Evolutionary conservation across 92 coral and sea anemone genomes (phyloP).

Genomic region (Porites lobata): DNA sequence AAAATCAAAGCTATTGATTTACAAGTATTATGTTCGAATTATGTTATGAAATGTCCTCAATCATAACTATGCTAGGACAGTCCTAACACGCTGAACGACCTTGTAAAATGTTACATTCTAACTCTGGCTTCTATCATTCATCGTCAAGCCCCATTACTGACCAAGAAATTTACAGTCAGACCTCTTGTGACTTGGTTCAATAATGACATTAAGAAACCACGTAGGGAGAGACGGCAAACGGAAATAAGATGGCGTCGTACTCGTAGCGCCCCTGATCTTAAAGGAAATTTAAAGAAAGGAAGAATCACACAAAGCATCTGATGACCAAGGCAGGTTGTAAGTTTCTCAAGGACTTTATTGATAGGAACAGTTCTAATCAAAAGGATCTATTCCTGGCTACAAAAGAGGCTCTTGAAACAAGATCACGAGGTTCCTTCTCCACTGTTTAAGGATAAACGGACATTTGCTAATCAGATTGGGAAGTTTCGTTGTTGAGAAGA

Average conservation of each 20-base stretch:
- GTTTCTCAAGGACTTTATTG: not conserved
- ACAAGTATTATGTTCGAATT: constrained; percentile 6
- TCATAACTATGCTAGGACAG: not conserved
- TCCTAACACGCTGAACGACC: constrained; percentile 14
- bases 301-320: constrained; percentile 13
- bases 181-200: not conserved
- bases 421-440: constrained; percentile 5
- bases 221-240: constrained; percentile 17
- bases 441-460: too few species aligned
- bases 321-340: not conserved
- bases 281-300: not conserved
- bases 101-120: not conserved
- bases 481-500: constrained; percentile 33
- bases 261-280: not conserved
- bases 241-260: constrained; percentile 6
- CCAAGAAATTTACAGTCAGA: constrained; percentile 6
- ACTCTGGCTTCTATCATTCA: constrained; percentile 4
- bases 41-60: constrained; percentile 2
- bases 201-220: constrained; percentile 13
- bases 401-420: not conserved
- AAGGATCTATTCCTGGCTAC: not conserved
- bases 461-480: constrained; percentile 43
- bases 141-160: constrained; percentile 5
- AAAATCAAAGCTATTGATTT: constrained; percentile 38
- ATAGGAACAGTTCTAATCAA: constrained; percentile 6